Base-by-base conservation (phyloP, 2,113 vertebrate genomes). In the Brachyhypopomus occidentalis region DNA sequence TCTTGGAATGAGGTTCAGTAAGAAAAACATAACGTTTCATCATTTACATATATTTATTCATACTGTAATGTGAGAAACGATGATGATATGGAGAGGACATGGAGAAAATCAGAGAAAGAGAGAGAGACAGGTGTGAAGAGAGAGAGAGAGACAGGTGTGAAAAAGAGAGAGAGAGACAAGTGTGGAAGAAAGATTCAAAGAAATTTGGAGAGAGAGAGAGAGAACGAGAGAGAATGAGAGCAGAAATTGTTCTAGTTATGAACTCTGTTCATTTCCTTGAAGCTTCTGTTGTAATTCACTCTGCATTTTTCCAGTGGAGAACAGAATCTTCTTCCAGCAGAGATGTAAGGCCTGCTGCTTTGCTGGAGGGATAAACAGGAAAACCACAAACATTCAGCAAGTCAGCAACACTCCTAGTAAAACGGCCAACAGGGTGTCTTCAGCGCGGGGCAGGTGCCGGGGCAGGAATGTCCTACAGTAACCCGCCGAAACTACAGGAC, bases 291-390 rank as follows among this genome's bases (percentile, higher is more conserved):
- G 20, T 79, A 85, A 75, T 64, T 58, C 45, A 60, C 79, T 58
- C 59, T 70, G 9, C 4, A 30, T 11, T 60, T 16, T 60, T 71
- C 34, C 63, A 60, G 38, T 20, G 20, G 63, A 30, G 71, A 71
- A 7, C n/a, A 59, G 3, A 55, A 4, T 76, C 17, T 62, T 73
- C 77, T 17, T 55, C 25, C 12, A 70, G n/a, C 30, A 30, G 11
- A 84, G 66, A 83, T 74, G 75, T 38, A 63, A 79, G 38, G 78
- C 78, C 79, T 63, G 79, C 30, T 58, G 77, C 79, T 80, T 86
- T 62, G 85, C 63, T 80, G 74, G 62, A n/a, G 20, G 25, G 38
- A 70, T 84, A 89, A 91, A 91, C 88, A 91, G 86, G 86, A 91
- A 91, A 90, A 85, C 87, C 81, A 72, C 85, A 88, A 81, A 27